Base-by-base conservation (phyloP, 2,797 vertebrate species). In the Enteromius anoplus region DNA sequence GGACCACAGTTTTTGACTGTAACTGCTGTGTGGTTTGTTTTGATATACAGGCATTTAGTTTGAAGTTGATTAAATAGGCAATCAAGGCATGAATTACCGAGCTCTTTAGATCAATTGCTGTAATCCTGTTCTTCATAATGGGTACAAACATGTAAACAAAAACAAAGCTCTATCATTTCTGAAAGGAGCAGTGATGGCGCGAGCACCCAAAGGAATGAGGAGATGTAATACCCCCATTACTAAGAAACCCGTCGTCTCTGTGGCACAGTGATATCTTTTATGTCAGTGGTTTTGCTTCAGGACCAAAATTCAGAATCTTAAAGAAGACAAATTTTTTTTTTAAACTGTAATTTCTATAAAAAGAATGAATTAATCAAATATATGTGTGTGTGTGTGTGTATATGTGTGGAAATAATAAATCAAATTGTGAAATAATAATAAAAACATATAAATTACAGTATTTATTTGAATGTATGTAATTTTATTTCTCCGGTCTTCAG, bases 1-100 rank as follows among this genome's bases (percentile, higher is more conserved):
- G 42, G 49, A 37, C 40, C 34, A 0, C 78, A 21, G 37, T 60
- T 80, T 51, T 45, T 71, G 66, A 71, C 51, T 45, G 32, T 29
- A 72, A 84, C 66, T 69, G 64, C 53, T 55, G 80, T 68, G 64
- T 78, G 80, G 53, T 78, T 69, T 60, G 64, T 86, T 86, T 64
- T 85, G 79, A 80, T 64, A 71, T 80, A 80, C 68, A 82, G 80
- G 65, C 81, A 82, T 85, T 85, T 77, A 78, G 75, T 65, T 78
- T 80, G 75, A 80, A 84, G 76, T 86, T 86, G 82, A 86, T 87
- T 87, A 86, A 85, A 81, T 83, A 84, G 87, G 77, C 84, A 85
- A 87, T 85, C 83, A 77, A 68, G 69, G 70, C 75, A 83, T 84
- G 80, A 87, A 87, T 87, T 85, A 85, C 75, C 42, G 34, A 78